A percentile compares a stretch with the other conserved stretches of the same genome.
Evolutionary conservation across 2,797 vertebrate species (phyloP).

Genomic region (Novumbra hubbsi): DNA sequence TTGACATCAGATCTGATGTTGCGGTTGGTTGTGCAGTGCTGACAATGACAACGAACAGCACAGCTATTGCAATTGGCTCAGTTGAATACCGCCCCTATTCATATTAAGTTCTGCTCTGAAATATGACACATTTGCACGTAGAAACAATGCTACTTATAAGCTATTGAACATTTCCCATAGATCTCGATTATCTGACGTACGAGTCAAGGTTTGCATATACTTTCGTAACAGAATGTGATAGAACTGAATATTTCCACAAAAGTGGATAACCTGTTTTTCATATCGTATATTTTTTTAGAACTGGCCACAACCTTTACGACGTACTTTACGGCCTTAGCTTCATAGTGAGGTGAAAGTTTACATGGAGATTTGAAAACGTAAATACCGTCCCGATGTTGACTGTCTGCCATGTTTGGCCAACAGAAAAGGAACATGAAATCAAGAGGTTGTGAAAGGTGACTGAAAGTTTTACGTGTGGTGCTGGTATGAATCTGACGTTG

Average conservation of each 20-base stretch:
- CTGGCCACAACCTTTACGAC: neutral
- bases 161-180: neutral
- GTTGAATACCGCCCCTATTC: slow-evolving; percentile 22
- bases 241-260: neutral
- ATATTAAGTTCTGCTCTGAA: slow-evolving; percentile 37
- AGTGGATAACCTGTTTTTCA: neutral
- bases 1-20: neutral
- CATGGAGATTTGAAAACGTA: neutral
- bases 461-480: neutral
- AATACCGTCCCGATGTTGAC: neutral
- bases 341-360: neutral
- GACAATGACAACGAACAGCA: neutral
- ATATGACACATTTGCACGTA: slow-evolving; percentile 12
- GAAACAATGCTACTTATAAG: neutral
- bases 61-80: slow-evolving; percentile 18
- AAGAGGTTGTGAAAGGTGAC: neutral
- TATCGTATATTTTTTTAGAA: neutral
- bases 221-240: neutral
- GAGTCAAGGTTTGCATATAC: neutral
- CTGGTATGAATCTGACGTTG: neutral
- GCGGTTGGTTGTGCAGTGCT: neutral
- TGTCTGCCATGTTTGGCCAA: neutral
- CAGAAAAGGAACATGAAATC: neutral
- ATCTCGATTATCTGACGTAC: neutral
- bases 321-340: neutral